Percentiles rank a stretch among this genome's conserved stretches.
phyloP scores from a whole-genome alignment of 1,140 invertebrate species.

The Antheraea pernyi region DNA sequence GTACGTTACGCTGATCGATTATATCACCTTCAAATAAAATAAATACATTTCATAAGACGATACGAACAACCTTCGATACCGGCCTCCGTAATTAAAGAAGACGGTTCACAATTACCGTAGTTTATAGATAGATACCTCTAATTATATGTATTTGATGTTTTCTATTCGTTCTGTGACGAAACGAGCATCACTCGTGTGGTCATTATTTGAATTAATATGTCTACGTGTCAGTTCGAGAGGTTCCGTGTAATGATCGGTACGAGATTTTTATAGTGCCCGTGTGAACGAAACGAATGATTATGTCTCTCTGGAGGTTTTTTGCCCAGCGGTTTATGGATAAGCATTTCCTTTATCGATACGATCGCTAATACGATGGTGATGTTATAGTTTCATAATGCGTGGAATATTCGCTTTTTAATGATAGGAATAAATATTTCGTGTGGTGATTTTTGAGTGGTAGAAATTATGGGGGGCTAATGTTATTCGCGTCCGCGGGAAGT shows the following conservation, averaged over 20 bases:
- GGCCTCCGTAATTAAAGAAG: constrained; percentile 74
- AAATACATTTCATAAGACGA: constrained; percentile 51
- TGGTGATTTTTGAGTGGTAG: not conserved
- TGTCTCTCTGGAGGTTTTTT: constrained; percentile 56
- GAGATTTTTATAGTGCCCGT: constrained; percentile 71
- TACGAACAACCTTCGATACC: constrained; percentile 41
- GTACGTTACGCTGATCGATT: constrained; percentile 15
- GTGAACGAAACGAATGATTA: constrained; percentile 68
- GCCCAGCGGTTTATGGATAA: constrained; percentile 40
- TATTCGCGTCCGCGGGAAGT: not conserved
- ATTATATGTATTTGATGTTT: constrained; percentile 77
- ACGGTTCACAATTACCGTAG: constrained; percentile 70
- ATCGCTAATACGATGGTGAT: constrained; percentile 27
- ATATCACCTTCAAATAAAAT: constrained; percentile 35
- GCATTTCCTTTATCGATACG: constrained; percentile 40
- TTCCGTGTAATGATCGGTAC: constrained; percentile 60
- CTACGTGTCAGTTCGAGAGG: constrained; percentile 73
- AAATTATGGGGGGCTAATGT: not conserved
- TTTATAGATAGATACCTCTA: constrained; percentile 74
- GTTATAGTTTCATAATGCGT: not conserved
- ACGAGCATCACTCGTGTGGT: constrained; percentile 62
- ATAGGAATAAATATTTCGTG: not conserved
- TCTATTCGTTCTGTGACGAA: constrained; percentile 74
- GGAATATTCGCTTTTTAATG: constrained; percentile 11
- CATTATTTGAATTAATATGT: constrained; percentile 77